Evolutionary conservation across 2,888 invertebrate genomes (phyloP), one percentile per base, ranked within the genome.

Genomic region (Diaperis boleti): DNA sequence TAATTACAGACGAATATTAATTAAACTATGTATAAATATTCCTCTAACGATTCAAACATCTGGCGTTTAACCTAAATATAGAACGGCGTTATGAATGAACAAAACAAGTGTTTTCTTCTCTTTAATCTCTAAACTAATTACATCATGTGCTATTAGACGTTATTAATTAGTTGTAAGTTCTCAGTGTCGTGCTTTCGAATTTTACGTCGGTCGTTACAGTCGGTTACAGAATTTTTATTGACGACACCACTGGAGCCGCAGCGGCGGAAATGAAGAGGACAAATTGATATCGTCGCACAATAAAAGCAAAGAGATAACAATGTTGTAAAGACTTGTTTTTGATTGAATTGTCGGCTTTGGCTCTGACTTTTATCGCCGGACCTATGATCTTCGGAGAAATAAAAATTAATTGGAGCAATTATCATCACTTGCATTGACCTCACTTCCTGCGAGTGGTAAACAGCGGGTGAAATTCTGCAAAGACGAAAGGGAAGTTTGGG

Each of bases 351-450:
- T n/a, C 55, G 55, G 55, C 55, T 17, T 15, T n/a, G 14, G 33
- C 55, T 42, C 29, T 42, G 41, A 42, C 14, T 37, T 56, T 47
- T 59, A 59, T 59, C 59, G 10, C 6, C 14, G 22, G 59, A 59
- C 59, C 59, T 59, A 37, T 49, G 59, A 39, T 49, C 49, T 47
- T 37, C 26, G 8, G 45, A 44, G 35, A 49, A 57, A 41, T 54
- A 49, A 59, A 59, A 59, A 59, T 49, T 60, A 62, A 47, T 31
- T 47, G 41, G 56, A 56, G 55, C 62, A 62, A 62, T 62, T 33
- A 55, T 56, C 45, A 47, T 33, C 37, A 62, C 47, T 54, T 62
- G 55, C 56, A 62, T 15, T 62, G 62, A 56, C 62, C 62, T 62
- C 47, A 62, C 56, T 55, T 62, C 62, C 62, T 62, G 8, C 6